Evolutionary conservation across 2,113 vertebrate species (phyloP).

Genomic region (Amphiprion percula): DNA sequence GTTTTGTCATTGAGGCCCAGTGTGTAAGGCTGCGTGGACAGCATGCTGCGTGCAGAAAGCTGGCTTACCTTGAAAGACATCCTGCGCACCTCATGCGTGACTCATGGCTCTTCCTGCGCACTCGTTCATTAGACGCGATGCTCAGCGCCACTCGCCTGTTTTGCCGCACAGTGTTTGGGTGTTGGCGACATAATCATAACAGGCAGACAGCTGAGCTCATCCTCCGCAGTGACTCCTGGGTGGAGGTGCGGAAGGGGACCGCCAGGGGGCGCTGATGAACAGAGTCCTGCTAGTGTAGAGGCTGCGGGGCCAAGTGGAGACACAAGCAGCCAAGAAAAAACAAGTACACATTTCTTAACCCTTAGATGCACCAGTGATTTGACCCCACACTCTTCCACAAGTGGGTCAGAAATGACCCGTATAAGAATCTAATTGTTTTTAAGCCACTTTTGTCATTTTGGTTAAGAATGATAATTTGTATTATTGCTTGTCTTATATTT

Average conservation of each 20-base stretch:
- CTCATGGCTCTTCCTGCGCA: slow-evolving; percentile 69
- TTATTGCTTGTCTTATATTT: too few relatives aligned
- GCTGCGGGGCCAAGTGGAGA: too few relatives aligned
- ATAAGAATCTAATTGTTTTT: too few relatives aligned
- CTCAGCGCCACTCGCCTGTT: slow-evolving; percentile 43
- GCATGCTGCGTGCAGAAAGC: slow-evolving; percentile 35
- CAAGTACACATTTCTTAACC: too few relatives aligned
- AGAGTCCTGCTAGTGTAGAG: too few relatives aligned
- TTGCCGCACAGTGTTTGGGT: slow-evolving; percentile 72
- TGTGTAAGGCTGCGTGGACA: neutral
- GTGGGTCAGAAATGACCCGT: too few relatives aligned
- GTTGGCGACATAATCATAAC: slow-evolving; percentile 70
- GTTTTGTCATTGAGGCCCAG: slow-evolving; percentile 27
- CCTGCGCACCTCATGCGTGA: slow-evolving; percentile 75
- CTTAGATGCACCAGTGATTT: too few relatives aligned
- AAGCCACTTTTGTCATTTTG: too few relatives aligned
- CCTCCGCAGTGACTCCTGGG: slow-evolving; percentile 64
- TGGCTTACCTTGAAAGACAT: slow-evolving; percentile 87
- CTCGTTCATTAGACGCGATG: slow-evolving; percentile 59
- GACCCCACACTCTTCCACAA: too few relatives aligned
- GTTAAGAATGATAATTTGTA: too few relatives aligned
- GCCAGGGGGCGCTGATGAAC: slow-evolving; percentile 55
- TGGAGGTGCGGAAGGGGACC: neutral
- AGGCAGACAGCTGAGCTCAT: slow-evolving; percentile 59
- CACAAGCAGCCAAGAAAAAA: too few relatives aligned